Percentiles rank a stretch among this genome's conserved stretches.
These are phyloP conservation scores for Hylomyscus alleni DNA, from an alignment of 2,797 vertebrate species.

Conservation along the genomic window DNA sequence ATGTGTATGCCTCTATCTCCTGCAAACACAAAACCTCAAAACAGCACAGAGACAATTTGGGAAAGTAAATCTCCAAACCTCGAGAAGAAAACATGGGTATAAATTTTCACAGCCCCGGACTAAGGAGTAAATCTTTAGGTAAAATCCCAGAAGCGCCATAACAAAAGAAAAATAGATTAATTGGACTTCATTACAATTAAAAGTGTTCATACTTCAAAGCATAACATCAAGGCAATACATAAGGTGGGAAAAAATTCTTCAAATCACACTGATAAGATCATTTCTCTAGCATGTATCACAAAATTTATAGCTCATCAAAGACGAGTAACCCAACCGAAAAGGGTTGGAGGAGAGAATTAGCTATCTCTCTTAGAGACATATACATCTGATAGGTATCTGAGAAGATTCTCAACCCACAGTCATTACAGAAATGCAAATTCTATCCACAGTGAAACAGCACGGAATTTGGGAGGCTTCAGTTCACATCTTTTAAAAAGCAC, in stretches of 20 bases:
- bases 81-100: neutral
- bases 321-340: neutral
- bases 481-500: neutral
- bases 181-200: conserved; percentile 41
- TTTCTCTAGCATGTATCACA: neutral
- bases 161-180: conserved; percentile 47
- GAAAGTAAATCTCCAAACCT: conserved; percentile 10
- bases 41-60: neutral
- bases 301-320: neutral
- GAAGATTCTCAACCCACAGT: neutral
- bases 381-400: neutral
- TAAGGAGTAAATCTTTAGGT: conserved; percentile 9
- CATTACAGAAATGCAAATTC: conserved; percentile 13
- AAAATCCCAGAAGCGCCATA: neutral
- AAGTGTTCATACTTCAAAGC: neutral
- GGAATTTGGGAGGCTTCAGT: neutral
- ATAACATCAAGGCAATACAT: neutral
- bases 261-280: neutral
- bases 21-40: neutral
- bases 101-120: neutral
- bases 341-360: neutral
- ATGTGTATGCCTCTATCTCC: neutral
- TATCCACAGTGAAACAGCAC: neutral
- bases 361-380: conserved; percentile 5
- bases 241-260: conserved; percentile 14